Conservation (phyloP, 2,113 vertebrate genomes). For the Casuarius casuarius region DNA sequence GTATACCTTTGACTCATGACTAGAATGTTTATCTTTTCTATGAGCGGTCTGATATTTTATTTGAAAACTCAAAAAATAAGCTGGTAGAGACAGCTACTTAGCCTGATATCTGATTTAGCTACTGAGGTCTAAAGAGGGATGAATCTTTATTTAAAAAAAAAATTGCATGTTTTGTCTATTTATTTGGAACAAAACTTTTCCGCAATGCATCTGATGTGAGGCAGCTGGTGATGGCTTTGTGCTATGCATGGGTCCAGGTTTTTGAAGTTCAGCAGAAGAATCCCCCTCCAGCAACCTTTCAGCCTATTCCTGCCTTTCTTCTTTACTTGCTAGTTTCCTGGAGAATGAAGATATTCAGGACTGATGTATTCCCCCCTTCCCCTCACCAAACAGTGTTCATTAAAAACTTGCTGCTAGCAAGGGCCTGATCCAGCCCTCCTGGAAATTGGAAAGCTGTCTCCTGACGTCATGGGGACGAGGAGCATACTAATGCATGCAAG, state of each 20-base stretch:
- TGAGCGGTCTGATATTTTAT: background rate
- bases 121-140: background rate
- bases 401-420: constrained; percentile 62
- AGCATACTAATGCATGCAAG: constrained; percentile 54
- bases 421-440: constrained; percentile 56
- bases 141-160: background rate
- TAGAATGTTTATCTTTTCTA: background rate
- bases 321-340: background rate
- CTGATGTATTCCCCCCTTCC: constrained; percentile 25
- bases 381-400: constrained; percentile 36
- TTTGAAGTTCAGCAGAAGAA: constrained; percentile 24
- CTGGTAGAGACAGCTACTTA: background rate
- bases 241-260: background rate
- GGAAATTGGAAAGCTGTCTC: constrained; percentile 55
- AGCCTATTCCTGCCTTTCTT: constrained; percentile 21
- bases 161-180: background rate
- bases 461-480: constrained; percentile 50
- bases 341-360: background rate
- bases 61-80: background rate
- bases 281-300: constrained; percentile 19
- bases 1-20: background rate
- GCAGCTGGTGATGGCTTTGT: accelerated
- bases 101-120: background rate
- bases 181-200: background rate
- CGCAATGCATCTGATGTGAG: background rate